Evolutionary conservation across 92 coral and sea anemone genomes (phyloP), one percentile per base, ranked within the genome.

Genomic region (Virgularia gustaviana): DNA sequence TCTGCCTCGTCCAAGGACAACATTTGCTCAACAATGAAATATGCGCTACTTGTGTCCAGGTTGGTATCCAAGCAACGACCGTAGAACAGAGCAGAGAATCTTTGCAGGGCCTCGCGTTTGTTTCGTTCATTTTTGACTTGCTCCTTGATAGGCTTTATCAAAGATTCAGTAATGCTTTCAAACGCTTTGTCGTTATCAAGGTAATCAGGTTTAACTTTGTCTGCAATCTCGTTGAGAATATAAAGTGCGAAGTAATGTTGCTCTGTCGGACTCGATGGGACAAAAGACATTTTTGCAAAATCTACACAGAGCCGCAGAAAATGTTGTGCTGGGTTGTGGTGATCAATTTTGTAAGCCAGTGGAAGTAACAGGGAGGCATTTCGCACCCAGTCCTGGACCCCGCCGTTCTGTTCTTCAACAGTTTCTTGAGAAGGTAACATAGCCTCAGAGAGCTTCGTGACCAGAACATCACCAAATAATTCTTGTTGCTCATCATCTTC

Each of bases 11-110:
- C 78, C 67, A 75, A 73, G 2, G 85, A 77, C 37, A 89, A 80
- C 37, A 92, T 86, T 22, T 63, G 83, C 49, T 75, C 56, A 7
- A 90, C 78, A 20, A 92, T 92, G 15, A 59, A 73, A 29, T 78
- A 78, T 59, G 88, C 83, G 20, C 84, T 63, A 33, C 81, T 79
- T 12, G 88, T 84, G 62, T 92, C 98, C 18, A 89, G 90, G 63
- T 92, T 89, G 34, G 94, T 78, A 55, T 89, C 94, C 18, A 92
- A 79, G 51, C 98, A 92, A 33, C 98, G 87, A 36, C 88, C 94
- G 44, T 73, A 92, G 59, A 89, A 84, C 49, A 79, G 62, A 36
- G 83, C 73, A 12, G 79, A 73, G 73, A 92, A 92, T 59, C 89
- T 81, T 35, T 83, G 82, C 56, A 81, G 20, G 51, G 88, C 79